Conservation (phyloP, 2,113 vertebrate species). For the Rhea americana region DNA sequence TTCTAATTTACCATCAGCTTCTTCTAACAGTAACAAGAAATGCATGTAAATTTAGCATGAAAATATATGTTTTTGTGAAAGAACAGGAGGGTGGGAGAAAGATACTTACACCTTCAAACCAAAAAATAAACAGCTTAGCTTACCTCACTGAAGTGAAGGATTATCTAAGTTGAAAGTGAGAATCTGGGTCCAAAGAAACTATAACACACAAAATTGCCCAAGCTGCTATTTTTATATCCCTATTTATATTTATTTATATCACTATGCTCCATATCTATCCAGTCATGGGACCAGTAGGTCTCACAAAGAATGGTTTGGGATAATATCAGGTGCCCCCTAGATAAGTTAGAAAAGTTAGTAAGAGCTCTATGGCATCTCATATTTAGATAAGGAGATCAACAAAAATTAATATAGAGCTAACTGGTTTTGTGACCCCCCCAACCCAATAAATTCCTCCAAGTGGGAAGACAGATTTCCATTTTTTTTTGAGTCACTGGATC, state of each 20-base stretch:
- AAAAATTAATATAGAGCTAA: background rate
- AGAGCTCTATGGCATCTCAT: background rate
- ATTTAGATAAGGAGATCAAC: background rate
- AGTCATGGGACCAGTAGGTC: background rate
- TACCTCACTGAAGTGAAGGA: background rate
- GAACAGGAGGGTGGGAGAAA: background rate
- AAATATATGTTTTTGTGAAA: slow-evolving; percentile 24
- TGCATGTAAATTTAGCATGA: background rate
- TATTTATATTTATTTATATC: background rate
- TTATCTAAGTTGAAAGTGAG: background rate
- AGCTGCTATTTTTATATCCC: background rate
- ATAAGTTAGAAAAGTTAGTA: background rate
- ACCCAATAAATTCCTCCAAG: background rate
- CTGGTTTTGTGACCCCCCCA: background rate
- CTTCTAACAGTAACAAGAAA: background rate
- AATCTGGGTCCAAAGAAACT: background rate
- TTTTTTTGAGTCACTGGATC: background rate
- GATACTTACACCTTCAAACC: background rate
- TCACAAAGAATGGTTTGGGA: background rate
- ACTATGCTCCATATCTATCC: background rate
- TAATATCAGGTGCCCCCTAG: background rate
- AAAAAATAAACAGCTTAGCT: background rate
- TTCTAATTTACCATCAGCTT: background rate
- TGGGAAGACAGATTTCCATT: background rate
- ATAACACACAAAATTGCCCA: background rate